Evolutionary conservation across 2,888 invertebrate genomes (phyloP), one percentile per base, ranked within the genome.

Genomic region (Tinea trinotella): DNA sequence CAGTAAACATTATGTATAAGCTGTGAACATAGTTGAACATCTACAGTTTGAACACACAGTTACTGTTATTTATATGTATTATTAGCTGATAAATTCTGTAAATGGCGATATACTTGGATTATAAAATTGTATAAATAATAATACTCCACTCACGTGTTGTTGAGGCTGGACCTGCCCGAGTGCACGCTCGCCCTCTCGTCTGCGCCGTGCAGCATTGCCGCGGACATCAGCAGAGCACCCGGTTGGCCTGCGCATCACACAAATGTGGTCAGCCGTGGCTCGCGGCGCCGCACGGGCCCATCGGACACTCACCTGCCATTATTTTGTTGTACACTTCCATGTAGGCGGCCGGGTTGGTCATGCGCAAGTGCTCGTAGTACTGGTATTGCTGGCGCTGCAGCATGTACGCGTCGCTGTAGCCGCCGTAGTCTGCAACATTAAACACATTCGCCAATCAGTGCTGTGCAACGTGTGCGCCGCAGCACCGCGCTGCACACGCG

Each of bases 161-260:
- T 91, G 61, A 92, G 90, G 57, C 94, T 94, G 77, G 94, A 94
- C 62, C 93, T 89, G 49, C 94, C 95, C 13, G 94, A 94, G 83
- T 94, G 94, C 54, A 93, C 92, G 63, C 93, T 92, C 92, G 24
- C 59, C 62, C 55, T 63, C 64, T n/a, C n/a, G n/a, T n/a, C n/a
- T n/a, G n/a, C n/a, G n/a, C n/a, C n/a, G n/a, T n/a, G n/a, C n/a
- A n/a, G n/a, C n/a, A n/a, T n/a, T n/a, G n/a, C n/a, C n/a, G n/a
- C n/a, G n/a, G n/a, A n/a, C n/a, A n/a, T n/a, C n/a, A n/a, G n/a
- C n/a, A n/a, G n/a, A n/a, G n/a, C n/a, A n/a, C n/a, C n/a, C n/a
- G n/a, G n/a, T 57, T 62, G 70, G 44, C 46, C 46, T 46, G 46
- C 40, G 7, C 22, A 7, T 5, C n/a, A 10, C 30, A n/a, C n/a